Conservation (phyloP, 2,113 vertebrate species). For the Lynx canadensis region DNA sequence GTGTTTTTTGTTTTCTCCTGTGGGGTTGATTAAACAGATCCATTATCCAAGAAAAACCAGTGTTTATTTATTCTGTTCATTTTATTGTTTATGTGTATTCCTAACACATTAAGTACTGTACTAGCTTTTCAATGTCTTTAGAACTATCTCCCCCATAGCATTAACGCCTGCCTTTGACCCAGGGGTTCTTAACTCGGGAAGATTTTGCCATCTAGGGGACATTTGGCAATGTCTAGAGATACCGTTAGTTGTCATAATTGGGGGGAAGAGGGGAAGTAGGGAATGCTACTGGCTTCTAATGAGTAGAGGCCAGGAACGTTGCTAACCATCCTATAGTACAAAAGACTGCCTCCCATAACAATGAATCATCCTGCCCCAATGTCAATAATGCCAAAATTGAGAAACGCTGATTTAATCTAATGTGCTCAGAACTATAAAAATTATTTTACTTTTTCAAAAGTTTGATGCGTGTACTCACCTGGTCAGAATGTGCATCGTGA, state of each 20-base stretch:
- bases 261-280: background rate
- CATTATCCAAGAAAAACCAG: background rate
- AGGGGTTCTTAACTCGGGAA: background rate
- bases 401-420: background rate
- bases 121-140: background rate
- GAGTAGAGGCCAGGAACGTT: background rate
- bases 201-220: background rate
- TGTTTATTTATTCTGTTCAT: background rate
- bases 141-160: background rate
- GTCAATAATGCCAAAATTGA: background rate
- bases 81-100: background rate
- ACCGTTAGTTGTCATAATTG: background rate
- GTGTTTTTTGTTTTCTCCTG: background rate
- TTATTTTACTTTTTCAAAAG: constrained; percentile 11
- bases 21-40: background rate
- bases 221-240: background rate
- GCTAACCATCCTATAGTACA: background rate
- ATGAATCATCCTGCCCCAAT: background rate
- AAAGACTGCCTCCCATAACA: background rate
- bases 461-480: background rate
- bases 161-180: background rate
- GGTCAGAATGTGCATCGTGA: background rate
- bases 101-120: background rate
- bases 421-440: background rate
- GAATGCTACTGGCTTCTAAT: background rate